Evolutionary conservation across 1,140 invertebrate genomes (phyloP).

Genomic region (Archivesica marissinica): DNA sequence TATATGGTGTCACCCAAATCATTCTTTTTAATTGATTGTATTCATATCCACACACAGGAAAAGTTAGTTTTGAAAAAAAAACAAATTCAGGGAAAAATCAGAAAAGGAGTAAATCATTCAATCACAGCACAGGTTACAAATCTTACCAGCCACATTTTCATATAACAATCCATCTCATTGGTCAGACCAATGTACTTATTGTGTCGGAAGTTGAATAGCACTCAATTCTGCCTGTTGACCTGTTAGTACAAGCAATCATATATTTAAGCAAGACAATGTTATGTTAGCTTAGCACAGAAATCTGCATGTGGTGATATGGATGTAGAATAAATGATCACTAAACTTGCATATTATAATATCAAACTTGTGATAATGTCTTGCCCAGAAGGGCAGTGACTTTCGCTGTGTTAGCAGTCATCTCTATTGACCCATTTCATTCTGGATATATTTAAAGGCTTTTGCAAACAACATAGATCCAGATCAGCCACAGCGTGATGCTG

Average conservation of each 20-base stretch:
- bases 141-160: conserved; percentile 15
- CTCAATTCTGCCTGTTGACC: conserved; percentile 37
- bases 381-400: no score
- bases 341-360: no score
- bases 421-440: no score
- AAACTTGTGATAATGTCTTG: no score
- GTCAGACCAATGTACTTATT: conserved; percentile 60
- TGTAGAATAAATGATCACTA: no score
- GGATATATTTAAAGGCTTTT: no score
- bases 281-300: conserved; percentile 2
- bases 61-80: not conserved
- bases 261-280: not conserved
- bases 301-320: not conserved
- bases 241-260: conserved; percentile 11
- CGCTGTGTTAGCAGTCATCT: no score
- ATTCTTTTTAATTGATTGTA: not conserved
- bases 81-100: not conserved
- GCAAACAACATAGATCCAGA: no score
- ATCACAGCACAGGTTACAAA: conserved; percentile 47
- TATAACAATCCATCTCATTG: conserved; percentile 37
- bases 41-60: not conserved
- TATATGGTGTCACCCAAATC: not conserved
- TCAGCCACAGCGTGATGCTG: no score
- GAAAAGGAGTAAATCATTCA: not conserved
- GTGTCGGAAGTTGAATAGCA: conserved; percentile 31